Conservation (phyloP, 2,888 invertebrate genomes). For the Hanleya hanleyi region DNA sequence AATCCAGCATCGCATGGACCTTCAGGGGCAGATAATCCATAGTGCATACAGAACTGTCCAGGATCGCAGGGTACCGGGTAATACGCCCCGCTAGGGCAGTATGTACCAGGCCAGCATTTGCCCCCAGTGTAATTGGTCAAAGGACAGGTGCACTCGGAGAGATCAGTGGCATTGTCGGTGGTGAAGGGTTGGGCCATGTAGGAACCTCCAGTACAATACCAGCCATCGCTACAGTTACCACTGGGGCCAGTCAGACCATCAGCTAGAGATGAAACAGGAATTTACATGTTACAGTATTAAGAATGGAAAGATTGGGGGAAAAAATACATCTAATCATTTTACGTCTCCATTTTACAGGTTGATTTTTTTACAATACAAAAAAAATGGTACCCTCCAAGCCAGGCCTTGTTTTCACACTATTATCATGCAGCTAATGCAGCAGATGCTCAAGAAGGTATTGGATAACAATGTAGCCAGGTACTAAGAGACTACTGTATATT, state of each 20-base stretch:
- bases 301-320: too few species aligned
- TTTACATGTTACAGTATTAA: too few species aligned
- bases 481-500: too few species aligned
- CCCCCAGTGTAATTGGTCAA: slow-evolving; percentile 67
- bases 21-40: slow-evolving; percentile 55
- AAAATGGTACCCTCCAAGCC: too few species aligned
- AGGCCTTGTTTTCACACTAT: too few species aligned
- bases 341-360: too few species aligned
- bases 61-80: slow-evolving; percentile 64
- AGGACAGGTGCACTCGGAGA: slow-evolving; percentile 63
- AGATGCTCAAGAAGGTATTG: too few species aligned
- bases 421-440: too few species aligned
- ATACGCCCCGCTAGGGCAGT: slow-evolving; percentile 60
- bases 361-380: too few species aligned
- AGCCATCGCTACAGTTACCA: slow-evolving; percentile 67
- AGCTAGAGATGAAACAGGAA: too few species aligned
- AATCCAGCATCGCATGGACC: slow-evolving; percentile 61
- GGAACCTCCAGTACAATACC: slow-evolving; percentile 68
- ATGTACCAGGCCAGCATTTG: slow-evolving; percentile 68
- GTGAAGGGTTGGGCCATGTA: slow-evolving; percentile 54
- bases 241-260: slow-evolving; percentile 60
- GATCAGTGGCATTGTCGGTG: slow-evolving; percentile 50
- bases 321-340: too few species aligned
- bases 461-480: too few species aligned
- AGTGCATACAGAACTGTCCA: slow-evolving; percentile 62